A percentile compares a stretch with the other conserved stretches of the same genome.
These are phyloP conservation scores for Tychaedon coryphoeus DNA, from an alignment of 2,113 vertebrate species.

Conservation along the genomic window DNA sequence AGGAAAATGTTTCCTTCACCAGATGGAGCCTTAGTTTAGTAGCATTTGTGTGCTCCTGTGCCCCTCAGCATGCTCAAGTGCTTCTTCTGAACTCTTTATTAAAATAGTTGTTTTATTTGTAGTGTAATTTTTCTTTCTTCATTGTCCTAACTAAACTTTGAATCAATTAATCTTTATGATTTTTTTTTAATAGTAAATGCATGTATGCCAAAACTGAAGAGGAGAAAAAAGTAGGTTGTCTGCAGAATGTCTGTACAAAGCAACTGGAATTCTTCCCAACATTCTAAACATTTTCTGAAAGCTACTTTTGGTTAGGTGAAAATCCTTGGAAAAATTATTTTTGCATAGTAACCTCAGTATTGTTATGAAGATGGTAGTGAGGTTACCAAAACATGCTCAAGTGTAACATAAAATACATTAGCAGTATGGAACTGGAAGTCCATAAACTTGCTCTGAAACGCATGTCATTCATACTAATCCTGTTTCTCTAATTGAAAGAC, in stretches of 20 bases:
- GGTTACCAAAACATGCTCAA: not conserved
- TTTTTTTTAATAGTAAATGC: not conserved
- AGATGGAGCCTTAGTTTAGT: not conserved
- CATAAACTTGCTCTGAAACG: not conserved
- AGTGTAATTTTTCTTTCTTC: not conserved
- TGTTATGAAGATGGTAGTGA: not conserved
- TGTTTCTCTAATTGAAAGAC: not conserved
- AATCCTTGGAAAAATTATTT: not conserved
- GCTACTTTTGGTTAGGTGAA: not conserved
- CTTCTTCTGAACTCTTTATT: slow-evolving; percentile 8
- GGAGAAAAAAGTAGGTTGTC: not conserved
- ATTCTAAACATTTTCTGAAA: not conserved
- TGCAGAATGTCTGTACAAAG: not conserved
- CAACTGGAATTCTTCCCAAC: not conserved
- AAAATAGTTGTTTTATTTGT: not conserved
- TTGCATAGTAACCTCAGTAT: not conserved
- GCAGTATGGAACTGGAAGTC: not conserved
- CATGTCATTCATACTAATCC: not conserved
- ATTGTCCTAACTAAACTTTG: not conserved
- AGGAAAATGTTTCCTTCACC: not conserved
- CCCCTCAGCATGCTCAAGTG: not conserved
- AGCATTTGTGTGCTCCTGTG: not conserved
- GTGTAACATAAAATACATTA: not conserved
- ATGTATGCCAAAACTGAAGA: not conserved
- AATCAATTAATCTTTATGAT: not conserved